Evolutionary conservation across 2,113 vertebrate genomes (phyloP).

Genomic region (Jacana jacana): DNA sequence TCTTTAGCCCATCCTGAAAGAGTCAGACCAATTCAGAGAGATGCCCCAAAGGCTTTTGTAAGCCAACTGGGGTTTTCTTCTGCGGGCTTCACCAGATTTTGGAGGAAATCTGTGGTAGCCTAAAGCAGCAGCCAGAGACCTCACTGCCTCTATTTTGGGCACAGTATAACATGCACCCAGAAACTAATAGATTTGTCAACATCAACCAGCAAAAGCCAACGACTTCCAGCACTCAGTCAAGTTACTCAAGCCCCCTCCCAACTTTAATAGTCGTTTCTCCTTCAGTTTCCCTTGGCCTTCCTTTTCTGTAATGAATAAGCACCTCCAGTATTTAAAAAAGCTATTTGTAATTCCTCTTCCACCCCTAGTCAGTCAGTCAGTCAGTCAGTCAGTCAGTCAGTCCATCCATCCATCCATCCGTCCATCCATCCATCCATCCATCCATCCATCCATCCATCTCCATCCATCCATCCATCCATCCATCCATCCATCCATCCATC

Average conservation of each 20-base stretch:
- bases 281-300: background rate
- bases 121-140: background rate
- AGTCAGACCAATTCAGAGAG: background rate
- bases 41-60: background rate
- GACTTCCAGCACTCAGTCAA: background rate
- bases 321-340: background rate
- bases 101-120: background rate
- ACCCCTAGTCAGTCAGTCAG: fast-evolving
- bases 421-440: background rate
- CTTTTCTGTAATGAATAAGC: background rate
- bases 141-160: background rate
- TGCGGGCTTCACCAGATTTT: background rate
- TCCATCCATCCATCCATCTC: background rate
- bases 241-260: background rate
- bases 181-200: constrained; percentile 14
- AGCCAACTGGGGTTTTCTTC: background rate
- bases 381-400: fast-evolving
- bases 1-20: background rate
- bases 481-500: background rate
- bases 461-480: background rate
- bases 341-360: background rate
- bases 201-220: background rate
- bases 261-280: background rate
- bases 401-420: background rate
- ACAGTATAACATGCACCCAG: background rate